phyloP scores from a whole-genome alignment of 2,888 invertebrate genomes.

The Lasioglossum lativentre region DNA sequence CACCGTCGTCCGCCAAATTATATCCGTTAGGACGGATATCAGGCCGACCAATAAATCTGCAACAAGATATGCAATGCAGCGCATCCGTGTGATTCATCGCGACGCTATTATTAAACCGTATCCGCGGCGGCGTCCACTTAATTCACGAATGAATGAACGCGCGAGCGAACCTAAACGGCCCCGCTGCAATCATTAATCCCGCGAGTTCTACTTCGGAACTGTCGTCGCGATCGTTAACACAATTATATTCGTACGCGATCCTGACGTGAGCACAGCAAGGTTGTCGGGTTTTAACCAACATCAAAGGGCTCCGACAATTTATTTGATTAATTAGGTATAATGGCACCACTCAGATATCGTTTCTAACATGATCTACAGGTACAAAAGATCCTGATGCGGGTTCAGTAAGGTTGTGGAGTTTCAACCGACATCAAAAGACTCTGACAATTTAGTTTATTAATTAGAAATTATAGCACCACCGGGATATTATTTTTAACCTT shows the following conservation, averaged over 20 bases:
- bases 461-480: too few species aligned
- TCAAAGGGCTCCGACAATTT: not conserved
- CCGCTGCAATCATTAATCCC: not conserved
- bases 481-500: not conserved
- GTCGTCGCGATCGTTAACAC: not conserved
- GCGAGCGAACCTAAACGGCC: not conserved
- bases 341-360: not conserved
- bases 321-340: not conserved
- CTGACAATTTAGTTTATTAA: not conserved
- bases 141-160: slow-evolving; percentile 41
- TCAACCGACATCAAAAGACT: not conserved
- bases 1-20: slow-evolving; percentile 95
- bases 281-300: not conserved
- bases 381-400: too few species aligned
- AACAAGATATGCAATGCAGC: slow-evolving; percentile 77
- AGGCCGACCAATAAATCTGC: slow-evolving; percentile 95
- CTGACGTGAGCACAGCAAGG: not conserved
- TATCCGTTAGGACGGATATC: slow-evolving; percentile 95
- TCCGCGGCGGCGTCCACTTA: slow-evolving; percentile 13
- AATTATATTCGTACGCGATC: not conserved
- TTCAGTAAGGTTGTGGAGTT: too few species aligned
- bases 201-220: not conserved
- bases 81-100: slow-evolving; percentile 21
- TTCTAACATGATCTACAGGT: not conserved
- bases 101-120: slow-evolving; percentile 49